Base-by-base conservation (phyloP, 2,113 vertebrate species). In the Syngnathus floridae region DNA sequence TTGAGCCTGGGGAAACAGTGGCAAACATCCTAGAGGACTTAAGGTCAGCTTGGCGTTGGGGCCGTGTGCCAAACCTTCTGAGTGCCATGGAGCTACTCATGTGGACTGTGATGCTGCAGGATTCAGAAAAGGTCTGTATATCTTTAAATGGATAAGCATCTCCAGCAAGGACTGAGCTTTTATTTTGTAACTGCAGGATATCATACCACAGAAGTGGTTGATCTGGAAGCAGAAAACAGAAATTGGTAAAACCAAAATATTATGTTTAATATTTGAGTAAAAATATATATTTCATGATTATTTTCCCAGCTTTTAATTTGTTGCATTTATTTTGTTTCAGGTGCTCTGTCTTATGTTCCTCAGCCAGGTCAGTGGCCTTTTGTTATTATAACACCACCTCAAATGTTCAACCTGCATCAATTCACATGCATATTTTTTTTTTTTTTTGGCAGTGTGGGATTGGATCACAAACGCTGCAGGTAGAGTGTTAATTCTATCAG, bases 141-240 rank as follows among this genome's bases (percentile, higher is more conserved):
- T 35, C 11, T 22, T 54, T 8, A 40, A 19, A 41, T 54, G 57
- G 58, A 49, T 7, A 64, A 11, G 13, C 11, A 46, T 31, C 41
- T 35, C 26, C 35, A 63, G 7, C 6, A 43, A 70, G 17, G 13
- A 35, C 21, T 35, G 7, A 56, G 26, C 14, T 36, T 56, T 7
- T 10, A 43, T 6, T 74, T 59, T 68, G 6, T 37, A 64, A 36
- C 77, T 70, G 56, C 75, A 92, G 91, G 87, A 90, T 46, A 80
- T 69, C 40, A 86, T 91, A 26, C 90, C 90, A 0, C 84, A 88
- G 65, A 84, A 91, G 78, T 92, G 91, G 91, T 89, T 92, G 36
- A 65, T 86, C 51, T 91, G 88, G 90, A 92, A 92, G 75, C 91
- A 92, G 75, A 88, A 88, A 78, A 59, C 85, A 89, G 41, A 90